A percentile compares a stretch with the other conserved stretches of the same genome.
Evolutionary conservation across 2,113 vertebrate genomes (phyloP).

Genomic region (Onychorhynchus coronatus): DNA sequence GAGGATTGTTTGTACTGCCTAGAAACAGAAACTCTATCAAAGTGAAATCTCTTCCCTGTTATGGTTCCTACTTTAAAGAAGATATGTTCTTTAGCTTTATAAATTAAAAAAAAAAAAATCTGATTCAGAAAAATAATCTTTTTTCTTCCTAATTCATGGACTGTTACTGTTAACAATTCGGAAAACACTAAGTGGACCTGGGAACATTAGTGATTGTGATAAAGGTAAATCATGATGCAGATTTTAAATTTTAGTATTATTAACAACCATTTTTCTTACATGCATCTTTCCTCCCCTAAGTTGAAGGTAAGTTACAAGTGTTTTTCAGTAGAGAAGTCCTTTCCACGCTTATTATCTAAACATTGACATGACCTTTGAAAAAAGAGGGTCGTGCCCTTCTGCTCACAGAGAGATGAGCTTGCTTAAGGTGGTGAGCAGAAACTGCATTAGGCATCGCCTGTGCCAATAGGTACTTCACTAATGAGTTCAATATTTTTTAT

Average conservation of each 20-base stretch:
- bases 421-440: not conserved
- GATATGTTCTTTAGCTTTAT: not conserved
- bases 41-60: not conserved
- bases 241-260: not conserved
- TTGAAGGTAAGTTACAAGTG: not conserved
- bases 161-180: not conserved
- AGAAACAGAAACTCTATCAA: not conserved
- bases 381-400: not conserved
- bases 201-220: not conserved
- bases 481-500: not conserved
- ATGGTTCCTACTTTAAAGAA: not conserved
- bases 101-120: not conserved
- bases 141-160: not conserved
- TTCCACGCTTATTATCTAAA: not conserved
- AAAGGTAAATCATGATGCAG: not conserved
- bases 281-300: not conserved
- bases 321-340: not conserved
- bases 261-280: not conserved
- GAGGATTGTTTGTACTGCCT: not conserved
- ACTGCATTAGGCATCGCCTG: not conserved
- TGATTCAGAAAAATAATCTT: not conserved
- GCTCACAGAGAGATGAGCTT: not conserved
- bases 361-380: not conserved
- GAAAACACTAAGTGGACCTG: not conserved
- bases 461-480: not conserved